Evolutionary conservation across 1,140 invertebrate genomes (phyloP), one percentile per base, ranked within the genome.

Genomic region (Drosophila aff.): DNA sequence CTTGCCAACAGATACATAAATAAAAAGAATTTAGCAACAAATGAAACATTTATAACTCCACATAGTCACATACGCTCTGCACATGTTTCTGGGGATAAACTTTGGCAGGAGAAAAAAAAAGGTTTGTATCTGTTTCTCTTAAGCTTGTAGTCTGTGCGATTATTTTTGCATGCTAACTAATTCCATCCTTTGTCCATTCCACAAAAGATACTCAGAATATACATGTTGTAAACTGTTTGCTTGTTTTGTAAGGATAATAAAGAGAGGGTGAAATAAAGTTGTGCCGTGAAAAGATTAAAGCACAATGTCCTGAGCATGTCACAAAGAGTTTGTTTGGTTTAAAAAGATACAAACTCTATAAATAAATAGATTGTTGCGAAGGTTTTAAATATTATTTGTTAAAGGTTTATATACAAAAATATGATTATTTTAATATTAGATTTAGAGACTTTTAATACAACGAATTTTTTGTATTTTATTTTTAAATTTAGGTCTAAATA

Each of bases 131-230:
- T 73, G 15, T 21, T 43, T 28, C 36, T 36, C 28, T 28, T 50
- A 57, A 38, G 63, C 36, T 52, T 31, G 26, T 31, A 26, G 40
- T 36, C 23, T 50, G 44, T 65, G 66, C 50, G 67, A 72, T 73
- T 73, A 73, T 73, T 61, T 73, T 73, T 43, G 53, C 69, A 73
- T 73, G 53, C 23, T 52, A 73, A 73, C 69, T 61, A 73, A 73
- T 73, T 49, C 67, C 44, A 36, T 23, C 69, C 44, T 26, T 73
- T 73, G 67, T 73, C 43, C 38, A 38, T 7, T 40, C 31, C 38
- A 50, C 67, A 59, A 61, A 61, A 71, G 52, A 59, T 59, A 59
- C 69, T 58, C 21, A 43, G 44, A 38, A 23, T n/a, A 23, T 61
- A 38, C 57, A 44, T 4, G 23, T 43, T 33, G 67, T 43, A 55